Base-by-base conservation (phyloP, 2,113 vertebrate species). In the Okapia johnstoni region DNA sequence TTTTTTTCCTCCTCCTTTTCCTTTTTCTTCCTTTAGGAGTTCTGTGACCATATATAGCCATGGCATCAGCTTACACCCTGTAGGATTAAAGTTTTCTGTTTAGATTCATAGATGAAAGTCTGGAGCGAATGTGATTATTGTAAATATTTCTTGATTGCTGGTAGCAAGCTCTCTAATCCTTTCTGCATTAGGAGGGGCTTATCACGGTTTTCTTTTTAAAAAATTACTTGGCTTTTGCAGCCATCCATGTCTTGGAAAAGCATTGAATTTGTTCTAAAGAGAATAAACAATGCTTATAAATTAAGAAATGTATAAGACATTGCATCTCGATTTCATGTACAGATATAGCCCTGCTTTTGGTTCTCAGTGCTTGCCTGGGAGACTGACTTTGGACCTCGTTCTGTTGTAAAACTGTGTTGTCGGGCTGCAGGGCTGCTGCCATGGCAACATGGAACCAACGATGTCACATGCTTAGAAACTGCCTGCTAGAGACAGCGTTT, bases 41-140 rank as follows among this genome's bases (percentile, higher is more conserved):
- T 98, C 97, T 98, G 96, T 98, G 98, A 98, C 98, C 98, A 98
- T 99, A 99, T 99, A 98, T 99, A 99, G 99, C 93, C 97, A 98
- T 95, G 86, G 83, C 87, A 90, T 98, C 93, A 88, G 97, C 94
- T 96, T 96, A 85, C 96, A 98, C 96, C 97, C 95, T 96, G 60
- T 96, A 97, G 80, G 98, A 98, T 98, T 98, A 93, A 97, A 98
- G 95, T 97, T 98, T 99, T 98, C 97, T 99, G 98, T 98, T 99
- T 98, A 98, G 96, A 97, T 98, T 98, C 97, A 12, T 84, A 97
- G 93, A 98, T 97, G 96, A 98, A 98, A 98, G 96, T 97, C 97
- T 98, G 84, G 84, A 95, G 55, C 97, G 88, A 93, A 97, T 98
- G 96, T 93, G 86, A 98, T 98, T 95, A 96, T 98, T 98, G 90